Base-by-base conservation (phyloP, 2,888 invertebrate species). In the Dichetophora obliterata region DNA sequence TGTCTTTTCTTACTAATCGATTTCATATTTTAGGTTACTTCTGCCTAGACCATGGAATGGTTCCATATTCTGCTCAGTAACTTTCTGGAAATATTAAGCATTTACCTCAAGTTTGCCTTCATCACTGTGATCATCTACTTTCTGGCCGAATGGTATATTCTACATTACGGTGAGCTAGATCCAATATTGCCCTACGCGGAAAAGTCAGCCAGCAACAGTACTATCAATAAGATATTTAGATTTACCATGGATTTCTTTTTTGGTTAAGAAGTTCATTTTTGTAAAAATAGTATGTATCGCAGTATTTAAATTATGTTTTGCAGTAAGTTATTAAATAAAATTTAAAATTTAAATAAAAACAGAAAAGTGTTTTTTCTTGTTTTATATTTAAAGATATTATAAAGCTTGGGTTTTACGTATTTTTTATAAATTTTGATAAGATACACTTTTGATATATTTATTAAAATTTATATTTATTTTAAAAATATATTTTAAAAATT, bases 71-170 rank as follows among this genome's bases (percentile, higher is more conserved):
- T 85, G 50, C 76, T 81, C 50, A 61, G 79, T 16, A 81, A 85
- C 77, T 78, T 87, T 70, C 69, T 83, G 74, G 84, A 83, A 74
- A 87, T 89, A 75, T 83, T 85, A 0, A 85, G 80, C 77, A 86
- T 89, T 76, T 89, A 89, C 79, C 31, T 89, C 3, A 88, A 88
- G 80, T 87, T 89, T 37, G 86, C 83, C 14, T 71, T 86, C 66
- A 80, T 89, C 61, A 84, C 88, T 8, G 76, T 88, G 31, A 76
- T 84, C 50, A 73, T 88, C 48, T 89, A 87, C 81, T 82, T 85
- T 19, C 69, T 84, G 11, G 84, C 87, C 78, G 85, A 86, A 75
- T 88, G 87, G 88, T 89, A 89, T 72, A 83, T 88, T 59, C 48
- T 84, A 31, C 82, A 82, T 37, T 87, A 84, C 78, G 83, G 75